A percentile compares a stretch with the other conserved stretches of the same genome.
phyloP scores from a whole-genome alignment of 2,797 vertebrate species.

The Danio albolineatus region DNA sequence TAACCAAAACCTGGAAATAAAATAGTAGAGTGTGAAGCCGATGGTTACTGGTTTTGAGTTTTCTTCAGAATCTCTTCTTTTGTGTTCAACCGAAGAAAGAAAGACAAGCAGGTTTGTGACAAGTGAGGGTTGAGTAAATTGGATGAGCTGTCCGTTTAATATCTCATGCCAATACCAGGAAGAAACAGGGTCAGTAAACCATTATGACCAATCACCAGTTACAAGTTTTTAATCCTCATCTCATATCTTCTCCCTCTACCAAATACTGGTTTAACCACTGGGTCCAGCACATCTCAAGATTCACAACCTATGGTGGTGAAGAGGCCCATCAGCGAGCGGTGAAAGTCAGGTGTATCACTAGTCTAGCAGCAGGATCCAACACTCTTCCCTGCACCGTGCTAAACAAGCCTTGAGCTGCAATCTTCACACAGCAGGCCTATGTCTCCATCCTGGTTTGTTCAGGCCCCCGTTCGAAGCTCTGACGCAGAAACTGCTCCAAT shows the following conservation, averaged over 20 bases:
- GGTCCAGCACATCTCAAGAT: neutral
- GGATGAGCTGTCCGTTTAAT: too few relatives aligned
- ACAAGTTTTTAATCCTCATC: neutral
- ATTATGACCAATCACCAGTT: too few relatives aligned
- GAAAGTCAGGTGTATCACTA: neutral
- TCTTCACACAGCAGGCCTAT: neutral
- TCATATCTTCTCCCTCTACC: neutral
- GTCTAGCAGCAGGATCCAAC: neutral
- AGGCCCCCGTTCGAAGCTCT: neutral
- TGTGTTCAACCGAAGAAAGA: too few relatives aligned
- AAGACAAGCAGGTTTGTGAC: too few relatives aligned
- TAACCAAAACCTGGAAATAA: too few relatives aligned
- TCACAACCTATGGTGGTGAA: neutral
- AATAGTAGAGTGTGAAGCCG: too few relatives aligned
- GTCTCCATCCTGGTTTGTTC: slow-evolving; percentile 2
- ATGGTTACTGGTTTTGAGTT: too few relatives aligned
- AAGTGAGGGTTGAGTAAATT: too few relatives aligned
- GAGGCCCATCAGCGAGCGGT: neutral
- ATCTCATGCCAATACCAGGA: too few relatives aligned
- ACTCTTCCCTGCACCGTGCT: neutral
- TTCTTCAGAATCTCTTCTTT: too few relatives aligned
- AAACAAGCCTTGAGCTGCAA: neutral
- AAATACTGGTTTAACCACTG: neutral
- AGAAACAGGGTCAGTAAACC: too few relatives aligned
- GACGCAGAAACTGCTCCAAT: slow-evolving; percentile 1